Evolutionary conservation across 2,113 vertebrate species (phyloP).

Genomic region (Chauna torquata): DNA sequence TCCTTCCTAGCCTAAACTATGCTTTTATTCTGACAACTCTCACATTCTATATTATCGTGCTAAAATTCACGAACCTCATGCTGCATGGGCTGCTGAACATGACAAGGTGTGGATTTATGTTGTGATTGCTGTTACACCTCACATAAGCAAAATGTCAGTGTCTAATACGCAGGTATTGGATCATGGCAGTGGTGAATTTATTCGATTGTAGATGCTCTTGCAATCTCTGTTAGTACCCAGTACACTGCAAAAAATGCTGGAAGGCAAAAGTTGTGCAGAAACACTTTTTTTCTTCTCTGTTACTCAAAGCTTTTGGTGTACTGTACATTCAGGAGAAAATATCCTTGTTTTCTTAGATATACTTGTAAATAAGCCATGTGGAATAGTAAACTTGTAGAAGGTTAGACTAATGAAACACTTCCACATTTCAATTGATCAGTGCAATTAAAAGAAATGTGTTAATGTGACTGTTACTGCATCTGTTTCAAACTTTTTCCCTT

Average conservation of each 20-base stretch:
- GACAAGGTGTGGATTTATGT: slow-evolving; percentile 24
- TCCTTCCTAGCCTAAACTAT: not conserved
- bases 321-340: not conserved
- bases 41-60: not conserved
- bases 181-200: not conserved
- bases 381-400: not conserved
- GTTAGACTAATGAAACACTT: not conserved
- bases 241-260: not conserved
- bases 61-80: not conserved
- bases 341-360: not conserved
- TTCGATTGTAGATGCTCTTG: not conserved
- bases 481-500: not conserved
- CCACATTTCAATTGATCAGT: not conserved
- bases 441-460: not conserved
- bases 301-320: not conserved
- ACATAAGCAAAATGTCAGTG: not conserved
- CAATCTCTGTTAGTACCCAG: not conserved
- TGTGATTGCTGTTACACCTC: not conserved
- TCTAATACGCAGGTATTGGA: not conserved
- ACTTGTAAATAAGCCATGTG: not conserved
- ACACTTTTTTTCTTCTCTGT: not conserved
- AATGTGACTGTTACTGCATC: not conserved
- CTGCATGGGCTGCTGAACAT: not conserved
- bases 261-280: slow-evolving; percentile 22
- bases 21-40: not conserved